Evolutionary conservation across 2,888 invertebrate species (phyloP).

Genomic region (Synanthedon andrenaeformis): DNA sequence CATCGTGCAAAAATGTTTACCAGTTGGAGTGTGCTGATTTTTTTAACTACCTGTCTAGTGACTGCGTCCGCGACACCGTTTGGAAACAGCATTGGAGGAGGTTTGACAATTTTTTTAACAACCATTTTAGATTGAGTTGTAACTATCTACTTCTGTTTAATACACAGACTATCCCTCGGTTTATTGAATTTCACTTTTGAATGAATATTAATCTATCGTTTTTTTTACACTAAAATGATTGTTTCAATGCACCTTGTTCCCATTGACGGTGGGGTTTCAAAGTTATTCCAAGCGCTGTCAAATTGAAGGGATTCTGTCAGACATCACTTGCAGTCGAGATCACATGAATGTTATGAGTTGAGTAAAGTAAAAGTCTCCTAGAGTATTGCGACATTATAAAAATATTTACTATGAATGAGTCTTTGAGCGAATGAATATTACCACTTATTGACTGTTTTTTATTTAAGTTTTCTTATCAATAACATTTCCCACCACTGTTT

Average conservation of each 20-base stretch:
- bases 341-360: no score
- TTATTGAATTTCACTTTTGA: background rate
- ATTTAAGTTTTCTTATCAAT: no score
- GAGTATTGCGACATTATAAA: no score
- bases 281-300: constrained; percentile 12
- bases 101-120: constrained; percentile 36
- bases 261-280: constrained; percentile 18
- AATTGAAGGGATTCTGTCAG: no score
- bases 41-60: constrained; percentile 26
- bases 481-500: no score
- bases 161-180: constrained; percentile 8
- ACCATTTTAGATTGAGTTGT: constrained; percentile 12
- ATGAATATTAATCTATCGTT: background rate
- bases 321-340: no score
- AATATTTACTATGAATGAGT: no score
- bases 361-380: no score
- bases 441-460: no score
- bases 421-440: no score
- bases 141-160: constrained; percentile 13
- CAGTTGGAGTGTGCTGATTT: constrained; percentile 23
- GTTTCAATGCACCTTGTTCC: constrained; percentile 21
- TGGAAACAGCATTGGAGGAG: constrained; percentile 29
- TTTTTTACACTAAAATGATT: background rate
- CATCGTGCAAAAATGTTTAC: constrained; percentile 30
- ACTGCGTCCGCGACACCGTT: constrained; percentile 18